Evolutionary conservation across 2,888 invertebrate genomes (phyloP), one percentile per base, ranked within the genome.

Genomic region (Agrenia bidenticulata): DNA sequence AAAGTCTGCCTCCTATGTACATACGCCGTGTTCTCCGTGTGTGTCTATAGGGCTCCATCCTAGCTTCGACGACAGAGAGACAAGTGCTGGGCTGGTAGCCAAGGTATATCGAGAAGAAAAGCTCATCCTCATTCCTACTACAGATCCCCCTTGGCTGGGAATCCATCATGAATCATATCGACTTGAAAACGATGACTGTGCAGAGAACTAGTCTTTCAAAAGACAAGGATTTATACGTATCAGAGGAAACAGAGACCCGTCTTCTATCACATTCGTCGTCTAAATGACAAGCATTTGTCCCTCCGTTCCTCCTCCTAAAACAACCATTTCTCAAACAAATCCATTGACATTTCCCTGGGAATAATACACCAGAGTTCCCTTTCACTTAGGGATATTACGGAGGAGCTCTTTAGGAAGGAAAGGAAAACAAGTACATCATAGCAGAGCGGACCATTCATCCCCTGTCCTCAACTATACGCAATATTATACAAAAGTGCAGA

Each of bases 131-230:
- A 45, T 45, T 45, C 45, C n/a, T 45, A 17, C 45, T 5, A 17
- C 15, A 17, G 32, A 64, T 49, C 37, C 61, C 67, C 58, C 51
- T 45, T 64, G 61, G 62, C 58, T 54, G 45, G 42, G 61, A 65
- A 69, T 72, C 71, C 69, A 67, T 71, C 71, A 71, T 71, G 71
- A 71, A 68, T 72, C 68, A 72, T 72, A 69, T 72, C 66, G 69
- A 67, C 64, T 63, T 53, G 70, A 71, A 66, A 71, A 55, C 63
- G 66, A 70, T 64, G 67, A 70, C 59, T 67, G 63, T 66, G 65
- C 64, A 63, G 19, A 24, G 50, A 63, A 58, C 41, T 57, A 24
- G 51, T 27, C 49, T 54, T 42, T 23, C 49, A n/a, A 32, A 32
- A 55, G 62, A 56, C 56, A 62, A 45, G 56, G 42, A 56, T 58